Evolutionary conservation across 2,113 vertebrate genomes (phyloP).

Genomic region (Zosterops hypoxanthus): DNA sequence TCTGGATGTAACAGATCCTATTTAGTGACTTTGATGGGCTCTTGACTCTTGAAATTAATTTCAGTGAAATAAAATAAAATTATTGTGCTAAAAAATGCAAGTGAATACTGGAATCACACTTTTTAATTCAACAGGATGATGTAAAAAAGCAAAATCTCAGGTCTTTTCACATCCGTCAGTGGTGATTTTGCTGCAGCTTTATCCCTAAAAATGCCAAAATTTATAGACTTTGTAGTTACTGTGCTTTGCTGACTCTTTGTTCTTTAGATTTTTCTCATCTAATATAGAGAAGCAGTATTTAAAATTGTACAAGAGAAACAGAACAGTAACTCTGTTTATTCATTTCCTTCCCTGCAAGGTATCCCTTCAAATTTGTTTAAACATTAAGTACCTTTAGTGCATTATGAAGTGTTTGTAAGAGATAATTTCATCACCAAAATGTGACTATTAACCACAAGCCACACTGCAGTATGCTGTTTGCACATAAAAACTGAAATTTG

Average conservation of each 20-base stretch:
- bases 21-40: neutral
- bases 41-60: neutral
- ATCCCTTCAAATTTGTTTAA: neutral
- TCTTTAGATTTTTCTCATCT: neutral
- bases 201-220: neutral
- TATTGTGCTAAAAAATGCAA: neutral
- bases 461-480: neutral
- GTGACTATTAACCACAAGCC: neutral
- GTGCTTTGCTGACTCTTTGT: neutral
- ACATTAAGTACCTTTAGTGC: neutral
- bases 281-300: neutral
- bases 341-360: neutral
- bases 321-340: neutral
- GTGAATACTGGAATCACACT: neutral
- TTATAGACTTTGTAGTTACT: neutral
- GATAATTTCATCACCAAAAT: slow-evolving; percentile 23
- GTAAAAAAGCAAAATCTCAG: neutral
- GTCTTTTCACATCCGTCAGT: neutral
- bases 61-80: neutral
- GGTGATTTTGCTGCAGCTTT: neutral
- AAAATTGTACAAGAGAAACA: neutral
- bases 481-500: neutral
- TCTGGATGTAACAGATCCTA: neutral
- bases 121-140: neutral
- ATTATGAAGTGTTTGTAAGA: neutral